Percentiles rank a stretch among this genome's conserved stretches.
Evolutionary conservation across 2,113 vertebrate genomes (phyloP).

Genomic region (Colossoma macropomum): DNA sequence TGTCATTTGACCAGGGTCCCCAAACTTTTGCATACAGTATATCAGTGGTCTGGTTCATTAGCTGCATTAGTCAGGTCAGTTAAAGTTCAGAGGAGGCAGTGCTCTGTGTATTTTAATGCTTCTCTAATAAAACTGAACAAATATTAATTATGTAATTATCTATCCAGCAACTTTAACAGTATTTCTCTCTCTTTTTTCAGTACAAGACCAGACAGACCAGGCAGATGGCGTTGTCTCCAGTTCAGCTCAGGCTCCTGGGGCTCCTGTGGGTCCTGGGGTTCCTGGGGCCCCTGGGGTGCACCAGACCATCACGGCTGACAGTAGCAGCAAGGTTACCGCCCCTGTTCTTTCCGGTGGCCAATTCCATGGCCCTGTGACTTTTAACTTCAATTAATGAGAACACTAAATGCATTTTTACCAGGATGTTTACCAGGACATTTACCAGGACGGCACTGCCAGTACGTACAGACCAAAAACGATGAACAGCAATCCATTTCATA

Average conservation of each 20-base stretch:
- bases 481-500: no score
- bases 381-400: slow-evolving; percentile 11
- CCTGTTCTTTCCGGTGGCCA: not conserved
- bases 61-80: no score
- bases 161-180: not conserved
- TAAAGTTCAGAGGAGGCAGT: no score
- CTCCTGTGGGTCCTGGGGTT: not conserved
- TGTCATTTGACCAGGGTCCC: no score
- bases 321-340: not conserved
- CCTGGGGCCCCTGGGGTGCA: not conserved
- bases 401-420: not conserved
- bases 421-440: no score
- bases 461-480: no score
- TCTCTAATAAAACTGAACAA: no score
- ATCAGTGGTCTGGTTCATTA: no score
- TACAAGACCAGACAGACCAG: not conserved
- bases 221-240: not conserved
- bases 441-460: no score
- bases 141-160: no score
- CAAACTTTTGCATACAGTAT: no score
- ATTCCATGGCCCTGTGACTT: not conserved
- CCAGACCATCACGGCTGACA: not conserved
- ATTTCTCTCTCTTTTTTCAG: not conserved
- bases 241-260: not conserved
- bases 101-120: no score